Conservation (phyloP, 2,888 invertebrate genomes). For the Diabrotica balteata region DNA sequence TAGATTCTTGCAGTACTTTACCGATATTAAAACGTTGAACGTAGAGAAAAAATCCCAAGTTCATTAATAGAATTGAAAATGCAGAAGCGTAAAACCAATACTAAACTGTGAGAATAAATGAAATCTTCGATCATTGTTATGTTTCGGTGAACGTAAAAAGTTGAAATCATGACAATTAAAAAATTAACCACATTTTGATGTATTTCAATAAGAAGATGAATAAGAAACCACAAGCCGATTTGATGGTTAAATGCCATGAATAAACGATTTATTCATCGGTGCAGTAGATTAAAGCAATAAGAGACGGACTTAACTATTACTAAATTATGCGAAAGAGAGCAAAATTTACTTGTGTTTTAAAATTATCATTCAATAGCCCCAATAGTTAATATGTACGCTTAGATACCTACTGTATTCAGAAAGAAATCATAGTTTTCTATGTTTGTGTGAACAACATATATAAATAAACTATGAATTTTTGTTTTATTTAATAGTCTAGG, state of each 20-base stretch:
- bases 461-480: too few species aligned
- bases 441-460: too few species aligned
- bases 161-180: constrained; percentile 27
- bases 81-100: constrained; percentile 29
- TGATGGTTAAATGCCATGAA: constrained; percentile 46
- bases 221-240: constrained; percentile 44
- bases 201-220: constrained; percentile 23
- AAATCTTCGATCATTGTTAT: constrained; percentile 21
- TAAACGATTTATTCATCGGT: constrained; percentile 41
- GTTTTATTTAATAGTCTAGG: too few species aligned
- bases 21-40: too few species aligned
- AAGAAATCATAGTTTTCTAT: too few species aligned
- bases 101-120: constrained; percentile 20
- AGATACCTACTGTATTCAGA: too few species aligned
- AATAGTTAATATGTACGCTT: too few species aligned
- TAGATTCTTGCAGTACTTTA: too few species aligned
- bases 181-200: constrained; percentile 27
- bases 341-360: too few species aligned
- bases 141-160: constrained; percentile 17
- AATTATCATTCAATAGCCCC: too few species aligned
- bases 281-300: constrained; percentile 11
- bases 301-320: too few species aligned
- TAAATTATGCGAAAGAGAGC: too few species aligned
- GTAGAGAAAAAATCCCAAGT: background rate
- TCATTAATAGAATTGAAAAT: constrained; percentile 11